Base-by-base conservation (phyloP, 2,113 vertebrate genomes). In the Hippoglossus stenolepis region DNA sequence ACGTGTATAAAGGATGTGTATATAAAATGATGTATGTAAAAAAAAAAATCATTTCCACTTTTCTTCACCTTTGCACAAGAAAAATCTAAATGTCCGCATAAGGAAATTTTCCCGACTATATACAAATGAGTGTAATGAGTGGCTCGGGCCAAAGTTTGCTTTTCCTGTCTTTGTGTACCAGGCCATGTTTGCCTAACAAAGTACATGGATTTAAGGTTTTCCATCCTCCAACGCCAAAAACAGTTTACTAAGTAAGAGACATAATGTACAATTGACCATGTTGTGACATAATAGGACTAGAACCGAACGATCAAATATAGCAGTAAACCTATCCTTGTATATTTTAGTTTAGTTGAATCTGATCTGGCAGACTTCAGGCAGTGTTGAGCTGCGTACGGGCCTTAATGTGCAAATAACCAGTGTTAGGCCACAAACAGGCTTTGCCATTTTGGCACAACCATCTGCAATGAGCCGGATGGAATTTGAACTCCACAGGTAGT, bases 111-210 rank as follows among this genome's bases (percentile, higher is more conserved):
- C 1, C 3, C 6, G 0, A 5, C 31, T 2, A 70, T n/a, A n/a
- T 38, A 40, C 12, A 12, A 35, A 38, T 21, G 21, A 12, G 12
- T 38, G 35, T 24, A 35, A 20, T 15, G 9, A 21, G 23, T 24
- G 40, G 35, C 2, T 51, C 5, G 51, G 74, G 64, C 47, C 81
- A 85, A 87, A 83, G 70, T 85, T 89, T 80, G 58, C 15, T 77
- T 82, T 31, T 23, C 40, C 47, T 45, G 56, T 6, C 58, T 68
- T 9, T 28, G 2, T 75, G 63, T 57, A 47, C n/a, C n/a, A 63
- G 57, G 20, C 9, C 13, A 62, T 90, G 82, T 89, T 90, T 90
- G 65, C 56, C 53, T 57, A 51, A 31, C 59, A 76, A 69, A 83
- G 81, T 24, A 80, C 86, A 83, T 26, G 0, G 20, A 72, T 80